These are phyloP conservation scores for Thaumetopoea pityocampa DNA, from an alignment of 1,140 invertebrate species.

Conservation along the genomic window DNA sequence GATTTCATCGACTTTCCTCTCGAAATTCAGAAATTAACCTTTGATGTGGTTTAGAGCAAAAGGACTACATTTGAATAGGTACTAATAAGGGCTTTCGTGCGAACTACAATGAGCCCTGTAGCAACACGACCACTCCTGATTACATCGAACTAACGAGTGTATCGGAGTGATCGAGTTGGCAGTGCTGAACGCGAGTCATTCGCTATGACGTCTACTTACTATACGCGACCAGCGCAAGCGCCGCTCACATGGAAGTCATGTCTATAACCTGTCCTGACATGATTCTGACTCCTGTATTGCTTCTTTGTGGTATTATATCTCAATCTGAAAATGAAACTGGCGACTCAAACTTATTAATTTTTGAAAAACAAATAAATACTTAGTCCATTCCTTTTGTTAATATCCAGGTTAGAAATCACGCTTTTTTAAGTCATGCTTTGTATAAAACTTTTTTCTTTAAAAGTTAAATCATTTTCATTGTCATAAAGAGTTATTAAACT, in stretches of 20 bases:
- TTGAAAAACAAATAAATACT: neutral
- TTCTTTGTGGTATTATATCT: neutral
- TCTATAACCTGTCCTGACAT: neutral
- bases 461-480: too few species aligned
- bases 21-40: constrained; percentile 48
- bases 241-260: neutral
- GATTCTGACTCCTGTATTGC: neutral
- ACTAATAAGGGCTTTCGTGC: constrained; percentile 66
- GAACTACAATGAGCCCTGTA: constrained; percentile 70
- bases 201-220: too few species aligned
- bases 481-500: too few species aligned
- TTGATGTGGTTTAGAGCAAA: constrained; percentile 45
- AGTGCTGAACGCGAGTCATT: constrained; percentile 5
- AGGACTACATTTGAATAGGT: constrained; percentile 72
- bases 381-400: too few species aligned
- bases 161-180: neutral
- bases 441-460: too few species aligned
- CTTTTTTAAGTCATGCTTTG: too few species aligned
- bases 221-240: constrained; percentile 15
- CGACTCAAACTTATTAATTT: neutral
- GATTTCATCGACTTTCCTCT: constrained; percentile 68
- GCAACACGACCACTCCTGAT: constrained; percentile 58
- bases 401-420: too few species aligned
- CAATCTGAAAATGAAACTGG: neutral
- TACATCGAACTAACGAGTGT: constrained; percentile 63